Evolutionary conservation across 2,797 vertebrate species (phyloP).

Genomic region (Thamnophis elegans): DNA sequence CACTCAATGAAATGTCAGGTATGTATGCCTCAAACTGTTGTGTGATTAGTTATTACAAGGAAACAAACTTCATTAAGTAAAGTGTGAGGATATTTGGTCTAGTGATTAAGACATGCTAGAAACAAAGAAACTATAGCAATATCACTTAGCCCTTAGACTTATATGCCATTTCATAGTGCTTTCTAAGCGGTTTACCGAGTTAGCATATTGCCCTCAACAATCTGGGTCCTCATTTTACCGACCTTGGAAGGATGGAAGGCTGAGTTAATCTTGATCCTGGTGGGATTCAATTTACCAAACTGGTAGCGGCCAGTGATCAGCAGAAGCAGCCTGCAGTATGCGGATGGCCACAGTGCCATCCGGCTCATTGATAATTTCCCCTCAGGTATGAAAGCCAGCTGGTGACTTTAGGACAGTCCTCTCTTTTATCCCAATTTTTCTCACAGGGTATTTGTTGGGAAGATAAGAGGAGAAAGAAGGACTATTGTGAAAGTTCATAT

Average conservation of each 20-base stretch:
- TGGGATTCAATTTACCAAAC: too few species aligned
- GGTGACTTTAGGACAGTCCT: not conserved
- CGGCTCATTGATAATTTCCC: not conserved
- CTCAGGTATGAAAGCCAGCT: not conserved
- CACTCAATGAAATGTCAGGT: not conserved
- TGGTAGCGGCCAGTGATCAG: too few species aligned
- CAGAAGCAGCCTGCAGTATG: too few species aligned
- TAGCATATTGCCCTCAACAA: too few species aligned
- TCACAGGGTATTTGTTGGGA: not conserved
- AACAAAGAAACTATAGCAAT: not conserved
- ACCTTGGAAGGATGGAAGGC: too few species aligned
- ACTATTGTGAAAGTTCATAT: not conserved
- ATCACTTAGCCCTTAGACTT: too few species aligned
- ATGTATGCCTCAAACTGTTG: not conserved
- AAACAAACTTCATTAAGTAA: not conserved
- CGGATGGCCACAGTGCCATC: too few species aligned
- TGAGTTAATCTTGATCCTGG: too few species aligned
- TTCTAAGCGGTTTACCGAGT: too few species aligned
- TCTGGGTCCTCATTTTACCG: too few species aligned
- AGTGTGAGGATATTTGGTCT: not conserved
- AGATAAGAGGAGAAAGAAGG: not conserved
- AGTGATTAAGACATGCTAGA: not conserved
- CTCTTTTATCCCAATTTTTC: not conserved
- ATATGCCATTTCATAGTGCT: too few species aligned
- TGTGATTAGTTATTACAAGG: not conserved